Conservation (phyloP, 2,888 invertebrate species). For the Melieria crassipennis region DNA sequence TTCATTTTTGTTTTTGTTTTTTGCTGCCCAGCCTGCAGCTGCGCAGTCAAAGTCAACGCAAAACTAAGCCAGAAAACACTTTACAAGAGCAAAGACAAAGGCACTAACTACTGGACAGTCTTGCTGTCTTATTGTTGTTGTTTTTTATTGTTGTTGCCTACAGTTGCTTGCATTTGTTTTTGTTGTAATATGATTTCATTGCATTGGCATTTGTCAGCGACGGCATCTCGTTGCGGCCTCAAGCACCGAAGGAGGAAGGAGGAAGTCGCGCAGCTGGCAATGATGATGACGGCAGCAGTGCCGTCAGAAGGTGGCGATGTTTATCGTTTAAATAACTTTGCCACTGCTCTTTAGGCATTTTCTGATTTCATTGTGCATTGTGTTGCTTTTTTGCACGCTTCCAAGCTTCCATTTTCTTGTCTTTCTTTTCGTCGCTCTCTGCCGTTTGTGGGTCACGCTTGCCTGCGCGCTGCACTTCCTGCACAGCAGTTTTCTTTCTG, state of each 20-base stretch:
- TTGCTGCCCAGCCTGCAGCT: background rate
- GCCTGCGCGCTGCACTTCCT: constrained; percentile 54
- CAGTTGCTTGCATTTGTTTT: constrained; percentile 6
- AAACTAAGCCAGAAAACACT: too few species aligned
- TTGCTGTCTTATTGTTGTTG: constrained; percentile 1
- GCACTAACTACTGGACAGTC: background rate
- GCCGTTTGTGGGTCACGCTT: constrained; percentile 46
- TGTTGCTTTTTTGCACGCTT: constrained; percentile 4
- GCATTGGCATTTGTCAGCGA: constrained; percentile 1
- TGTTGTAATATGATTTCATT: constrained; percentile 13
- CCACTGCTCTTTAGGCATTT: constrained; percentile 9
- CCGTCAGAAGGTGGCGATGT: constrained; percentile 17
- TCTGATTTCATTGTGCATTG: background rate
- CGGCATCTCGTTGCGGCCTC: too few species aligned
- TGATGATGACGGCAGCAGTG: background rate
- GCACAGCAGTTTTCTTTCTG: constrained; percentile 26
- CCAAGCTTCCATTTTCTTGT: constrained; percentile 3
- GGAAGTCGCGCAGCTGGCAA: too few species aligned
- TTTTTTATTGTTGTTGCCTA: background rate
- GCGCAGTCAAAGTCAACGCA: background rate
- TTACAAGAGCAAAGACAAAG: too few species aligned
- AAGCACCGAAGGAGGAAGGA: too few species aligned
- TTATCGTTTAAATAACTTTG: constrained; percentile 9
- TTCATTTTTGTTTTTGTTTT: constrained; percentile 9
- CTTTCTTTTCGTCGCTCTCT: background rate